Evolutionary conservation across 1,140 invertebrate genomes (phyloP).

Genomic region (Hormaphis cornu): DNA sequence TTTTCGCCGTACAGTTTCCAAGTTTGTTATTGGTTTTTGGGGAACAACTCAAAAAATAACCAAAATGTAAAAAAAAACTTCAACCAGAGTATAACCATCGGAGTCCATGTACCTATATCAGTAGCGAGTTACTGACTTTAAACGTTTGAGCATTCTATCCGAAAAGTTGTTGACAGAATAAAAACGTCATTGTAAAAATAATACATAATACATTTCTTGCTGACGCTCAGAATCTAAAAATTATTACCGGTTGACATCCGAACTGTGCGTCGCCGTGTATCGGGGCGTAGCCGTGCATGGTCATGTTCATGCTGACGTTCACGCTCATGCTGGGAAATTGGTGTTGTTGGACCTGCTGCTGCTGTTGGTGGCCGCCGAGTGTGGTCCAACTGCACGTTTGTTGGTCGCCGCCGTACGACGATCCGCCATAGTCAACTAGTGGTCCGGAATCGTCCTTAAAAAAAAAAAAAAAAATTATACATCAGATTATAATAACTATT

Average conservation of each 20-base stretch:
- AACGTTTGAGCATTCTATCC: too few relatives aligned
- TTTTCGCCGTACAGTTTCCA: too few relatives aligned
- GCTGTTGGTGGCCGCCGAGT: background rate
- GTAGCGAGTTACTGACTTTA: too few relatives aligned
- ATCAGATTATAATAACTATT: background rate
- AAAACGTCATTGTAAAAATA: too few relatives aligned
- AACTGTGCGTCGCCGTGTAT: constrained; percentile 35
- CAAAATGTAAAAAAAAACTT: too few relatives aligned
- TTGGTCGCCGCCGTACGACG: background rate
- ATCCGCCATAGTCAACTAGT: constrained; percentile 1
- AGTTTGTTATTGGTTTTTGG: too few relatives aligned
- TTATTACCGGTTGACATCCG: constrained; percentile 14
- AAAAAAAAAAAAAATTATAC: background rate
- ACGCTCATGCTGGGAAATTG: constrained; percentile 84
- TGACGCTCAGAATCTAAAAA: too few relatives aligned
- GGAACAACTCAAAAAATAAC: too few relatives aligned
- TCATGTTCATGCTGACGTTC: constrained; percentile 96
- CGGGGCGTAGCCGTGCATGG: constrained; percentile 73
- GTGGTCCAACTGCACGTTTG: background rate
- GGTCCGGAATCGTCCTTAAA: constrained; percentile 3
- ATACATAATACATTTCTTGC: too few relatives aligned
- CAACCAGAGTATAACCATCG: too few relatives aligned
- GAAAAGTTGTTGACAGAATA: too few relatives aligned
- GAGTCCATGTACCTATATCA: too few relatives aligned
- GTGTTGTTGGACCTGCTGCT: constrained; percentile 36